phyloP scores from a whole-genome alignment of 2,113 vertebrate species.

The Mus spicilegus region DNA sequence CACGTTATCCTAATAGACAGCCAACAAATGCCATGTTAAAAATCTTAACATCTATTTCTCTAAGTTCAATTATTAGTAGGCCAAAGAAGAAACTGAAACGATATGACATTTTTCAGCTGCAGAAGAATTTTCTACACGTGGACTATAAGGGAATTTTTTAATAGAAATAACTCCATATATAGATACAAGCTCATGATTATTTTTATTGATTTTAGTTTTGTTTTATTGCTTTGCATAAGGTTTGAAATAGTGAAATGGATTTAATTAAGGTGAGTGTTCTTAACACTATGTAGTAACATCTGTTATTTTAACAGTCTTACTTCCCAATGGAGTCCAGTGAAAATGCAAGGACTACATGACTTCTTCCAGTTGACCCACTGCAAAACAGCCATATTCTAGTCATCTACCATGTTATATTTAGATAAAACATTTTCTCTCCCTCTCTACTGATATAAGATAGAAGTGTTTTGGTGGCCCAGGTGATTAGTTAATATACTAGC shows the following conservation, averaged over 20 bases:
- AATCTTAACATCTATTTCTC: background rate
- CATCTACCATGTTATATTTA: background rate
- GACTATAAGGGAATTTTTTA: background rate
- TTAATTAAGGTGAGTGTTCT: background rate
- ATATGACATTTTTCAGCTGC: background rate
- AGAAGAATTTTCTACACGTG: background rate
- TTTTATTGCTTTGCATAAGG: background rate
- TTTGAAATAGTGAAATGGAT: conserved; percentile 18
- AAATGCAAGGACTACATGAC: background rate
- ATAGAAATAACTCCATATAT: background rate
- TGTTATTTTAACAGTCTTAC: background rate
- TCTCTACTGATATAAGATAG: background rate
- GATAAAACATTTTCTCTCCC: background rate
- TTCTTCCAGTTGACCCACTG: background rate
- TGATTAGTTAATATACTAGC: background rate
- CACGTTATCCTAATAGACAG: background rate
- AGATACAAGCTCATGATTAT: background rate
- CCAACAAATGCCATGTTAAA: background rate
- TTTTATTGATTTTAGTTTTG: conserved; percentile 3
- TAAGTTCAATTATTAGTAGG: background rate
- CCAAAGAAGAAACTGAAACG: background rate
- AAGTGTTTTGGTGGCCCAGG: too few species aligned
- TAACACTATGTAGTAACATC: background rate
- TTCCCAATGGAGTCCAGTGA: background rate
- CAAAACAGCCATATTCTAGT: background rate